Base-by-base conservation (phyloP, 1,140 invertebrate genomes). In the Trichonephila clavata region DNA sequence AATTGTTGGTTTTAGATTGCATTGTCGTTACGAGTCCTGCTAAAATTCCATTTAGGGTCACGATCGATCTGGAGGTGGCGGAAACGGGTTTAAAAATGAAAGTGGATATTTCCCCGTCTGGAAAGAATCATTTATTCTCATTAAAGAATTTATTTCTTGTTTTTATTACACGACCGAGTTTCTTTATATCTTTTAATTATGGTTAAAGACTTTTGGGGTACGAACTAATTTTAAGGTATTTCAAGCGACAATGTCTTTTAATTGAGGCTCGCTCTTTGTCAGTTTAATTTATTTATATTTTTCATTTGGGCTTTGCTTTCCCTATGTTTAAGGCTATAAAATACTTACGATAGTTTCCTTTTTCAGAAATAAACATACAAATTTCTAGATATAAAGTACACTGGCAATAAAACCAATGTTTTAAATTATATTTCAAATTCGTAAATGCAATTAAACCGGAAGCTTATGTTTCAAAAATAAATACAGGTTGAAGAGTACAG, bases 1-100 rank as follows among this genome's bases (percentile, higher is more conserved):
- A 83, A 83, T 83, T 83, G 81, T 83, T 83, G 81, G 81, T 83
- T 83, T 83, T 83, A 83, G 39, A 83, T 83, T 83, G 39, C 81
- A 83, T 83, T 83, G 50, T 83, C 81, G 81, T 83, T 83, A 83
- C 39, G 81, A 59, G 39, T 77, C 71, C 32, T 77, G 71, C 71
- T 77, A 16, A 27, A 27, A 77, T 77, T 77, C 71, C 71, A 77
- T 77, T 77, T 77, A 77, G 27, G 71, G 27, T 77, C 27, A 20
- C 71, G 57, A 83, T 83, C n/a, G 81, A 83, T 83, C 21, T 27
- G 27, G 27, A 14, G 27, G 71, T 32, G 24, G 71, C 27, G 16
- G 71, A 32, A 77, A 14, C 18, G 27, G 27, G 18, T 27, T 77
- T 77, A 57, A 83, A 59, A 50, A 50, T 50, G 50, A 50, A 59